Evolutionary conservation across 2,113 vertebrate genomes (phyloP).

Genomic region (Sisor rabdophorus): DNA sequence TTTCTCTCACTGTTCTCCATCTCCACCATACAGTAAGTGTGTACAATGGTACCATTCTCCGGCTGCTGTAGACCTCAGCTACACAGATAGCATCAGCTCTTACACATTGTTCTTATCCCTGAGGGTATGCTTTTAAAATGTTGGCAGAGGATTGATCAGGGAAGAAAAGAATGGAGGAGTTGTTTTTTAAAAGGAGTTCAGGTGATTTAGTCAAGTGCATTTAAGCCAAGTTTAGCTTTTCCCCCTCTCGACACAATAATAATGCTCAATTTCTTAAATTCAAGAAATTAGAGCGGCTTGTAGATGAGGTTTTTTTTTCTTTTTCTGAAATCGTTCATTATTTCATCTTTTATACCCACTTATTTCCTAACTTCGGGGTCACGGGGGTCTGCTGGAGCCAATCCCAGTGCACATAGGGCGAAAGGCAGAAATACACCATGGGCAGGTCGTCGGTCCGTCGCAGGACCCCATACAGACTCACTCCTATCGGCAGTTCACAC

Average conservation of each 20-base stretch:
- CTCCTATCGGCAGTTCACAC: too few relatives aligned
- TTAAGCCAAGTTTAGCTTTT: not conserved
- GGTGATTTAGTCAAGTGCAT: slow-evolving; percentile 32
- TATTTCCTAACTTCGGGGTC: too few relatives aligned
- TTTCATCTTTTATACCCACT: too few relatives aligned
- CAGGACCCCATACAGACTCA: too few relatives aligned
- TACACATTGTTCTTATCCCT: slow-evolving; percentile 37
- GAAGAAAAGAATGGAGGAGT: slow-evolving; percentile 25
- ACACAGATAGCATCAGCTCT: slow-evolving; percentile 43
- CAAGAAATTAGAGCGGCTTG: not conserved
- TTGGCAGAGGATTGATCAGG: slow-evolving; percentile 30
- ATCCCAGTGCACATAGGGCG: too few relatives aligned
- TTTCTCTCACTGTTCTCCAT: slow-evolving; percentile 31
- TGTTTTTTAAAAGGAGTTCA: slow-evolving; percentile 34
- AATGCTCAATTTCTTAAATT: not conserved
- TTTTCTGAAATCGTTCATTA: too few relatives aligned
- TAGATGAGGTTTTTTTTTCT: too few relatives aligned
- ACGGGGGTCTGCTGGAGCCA: too few relatives aligned
- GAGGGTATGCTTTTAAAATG: slow-evolving; percentile 47
- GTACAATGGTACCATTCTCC: slow-evolving; percentile 45
- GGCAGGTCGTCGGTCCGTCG: too few relatives aligned
- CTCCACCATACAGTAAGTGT: slow-evolving; percentile 24
- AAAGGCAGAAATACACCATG: too few relatives aligned
- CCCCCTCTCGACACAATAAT: not conserved
- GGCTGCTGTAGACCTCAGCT: slow-evolving; percentile 28